Evolutionary conservation across 2,888 invertebrate species (phyloP).

Genomic region (Dynastes maya): DNA sequence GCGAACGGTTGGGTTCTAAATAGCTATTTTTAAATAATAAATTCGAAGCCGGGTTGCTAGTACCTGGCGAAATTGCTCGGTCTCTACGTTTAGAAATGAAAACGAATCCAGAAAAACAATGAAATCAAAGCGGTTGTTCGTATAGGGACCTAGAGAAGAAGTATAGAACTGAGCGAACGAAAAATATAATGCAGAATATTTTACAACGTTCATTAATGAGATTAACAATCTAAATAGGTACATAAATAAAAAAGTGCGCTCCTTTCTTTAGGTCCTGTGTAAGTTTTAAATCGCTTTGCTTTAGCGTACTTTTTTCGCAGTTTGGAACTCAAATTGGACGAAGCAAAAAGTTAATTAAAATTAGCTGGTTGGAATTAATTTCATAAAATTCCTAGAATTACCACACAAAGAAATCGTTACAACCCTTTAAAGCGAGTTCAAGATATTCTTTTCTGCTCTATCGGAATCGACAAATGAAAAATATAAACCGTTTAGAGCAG

Average conservation of each 20-base stretch:
- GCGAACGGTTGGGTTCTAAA: conserved; percentile 7
- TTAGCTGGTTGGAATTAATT: no score
- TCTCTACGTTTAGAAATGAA: background rate
- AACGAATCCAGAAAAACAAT: background rate
- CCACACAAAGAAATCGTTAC: no score
- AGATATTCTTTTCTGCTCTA: no score
- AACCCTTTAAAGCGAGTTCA: no score
- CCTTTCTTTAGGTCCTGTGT: no score
- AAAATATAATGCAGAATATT: background rate
- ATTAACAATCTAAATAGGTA: conserved; percentile 22
- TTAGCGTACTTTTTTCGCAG: no score
- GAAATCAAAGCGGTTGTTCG: background rate
- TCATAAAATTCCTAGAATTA: no score
- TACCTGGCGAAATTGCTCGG: background rate
- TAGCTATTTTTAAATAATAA: conserved; percentile 30
- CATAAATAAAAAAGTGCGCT: background rate
- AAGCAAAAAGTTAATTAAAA: no score
- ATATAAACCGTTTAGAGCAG: no score
- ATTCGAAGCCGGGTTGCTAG: background rate
- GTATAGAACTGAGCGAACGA: background rate
- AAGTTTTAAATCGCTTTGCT: no score
- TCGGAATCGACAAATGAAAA: no score
- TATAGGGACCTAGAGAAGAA: background rate
- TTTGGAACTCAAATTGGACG: no score
- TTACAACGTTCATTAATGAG: conserved; percentile 25